phyloP scores from a whole-genome alignment of 2,888 invertebrate species.

The Rhagonycha lutea region DNA sequence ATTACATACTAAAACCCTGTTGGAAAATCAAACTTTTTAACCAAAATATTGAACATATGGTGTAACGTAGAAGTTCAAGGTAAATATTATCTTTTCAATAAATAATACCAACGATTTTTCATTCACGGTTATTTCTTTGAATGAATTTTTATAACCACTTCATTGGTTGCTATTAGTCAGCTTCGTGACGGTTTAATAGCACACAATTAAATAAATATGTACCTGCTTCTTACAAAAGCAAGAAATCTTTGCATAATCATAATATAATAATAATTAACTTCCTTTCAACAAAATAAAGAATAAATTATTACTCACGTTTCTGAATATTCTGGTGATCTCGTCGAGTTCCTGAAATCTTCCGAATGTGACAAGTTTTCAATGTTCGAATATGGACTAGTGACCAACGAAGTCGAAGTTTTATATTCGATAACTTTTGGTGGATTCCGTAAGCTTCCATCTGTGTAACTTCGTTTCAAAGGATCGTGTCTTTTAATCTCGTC shows the following conservation, averaged over 20 bases:
- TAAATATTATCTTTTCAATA: background rate
- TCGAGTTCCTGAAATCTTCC: slow-evolving; percentile 48
- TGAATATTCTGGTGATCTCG: slow-evolving; percentile 54
- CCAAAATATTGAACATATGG: background rate
- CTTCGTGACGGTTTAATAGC: background rate
- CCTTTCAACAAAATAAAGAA: background rate
- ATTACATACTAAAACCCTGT: background rate
- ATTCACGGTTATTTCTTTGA: background rate
- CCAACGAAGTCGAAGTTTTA: slow-evolving; percentile 41
- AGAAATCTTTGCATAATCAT: background rate
- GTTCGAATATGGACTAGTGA: slow-evolving; percentile 52
- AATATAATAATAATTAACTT: background rate
- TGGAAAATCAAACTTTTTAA: background rate
- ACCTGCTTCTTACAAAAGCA: background rate
- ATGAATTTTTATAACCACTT: background rate
- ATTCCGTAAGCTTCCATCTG: slow-evolving; percentile 50
- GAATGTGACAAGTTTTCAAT: slow-evolving; percentile 54
- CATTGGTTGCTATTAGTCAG: background rate
- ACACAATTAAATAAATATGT: background rate
- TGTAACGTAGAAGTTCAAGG: background rate
- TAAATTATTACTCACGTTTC: slow-evolving; percentile 54
- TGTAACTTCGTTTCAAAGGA: slow-evolving; percentile 52
- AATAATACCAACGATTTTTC: background rate
- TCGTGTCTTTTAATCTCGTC: slow-evolving; percentile 50
- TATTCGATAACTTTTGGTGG: slow-evolving; percentile 43